Evolutionary conservation across 2,888 invertebrate species (phyloP).

Genomic region (Steinernema carpocapsae): DNA sequence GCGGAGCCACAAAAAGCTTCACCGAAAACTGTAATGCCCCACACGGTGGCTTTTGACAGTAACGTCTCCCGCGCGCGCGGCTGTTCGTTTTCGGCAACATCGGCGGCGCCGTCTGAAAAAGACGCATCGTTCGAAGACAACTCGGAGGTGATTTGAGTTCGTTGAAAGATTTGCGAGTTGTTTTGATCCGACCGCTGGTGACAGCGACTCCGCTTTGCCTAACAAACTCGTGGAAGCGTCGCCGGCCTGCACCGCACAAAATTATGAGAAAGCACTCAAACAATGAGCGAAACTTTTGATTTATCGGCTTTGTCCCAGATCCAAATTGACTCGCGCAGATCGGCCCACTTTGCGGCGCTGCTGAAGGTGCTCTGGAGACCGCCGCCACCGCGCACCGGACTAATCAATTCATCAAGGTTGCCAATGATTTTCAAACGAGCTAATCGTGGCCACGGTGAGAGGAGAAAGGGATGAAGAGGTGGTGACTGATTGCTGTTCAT

Average conservation of each 20-base stretch:
- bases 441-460: neutral
- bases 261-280: slow-evolving; percentile 4
- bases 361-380: neutral
- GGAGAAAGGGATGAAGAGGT: too few relatives aligned
- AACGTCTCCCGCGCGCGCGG: neutral
- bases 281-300: slow-evolving; percentile 19
- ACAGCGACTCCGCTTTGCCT: too few relatives aligned
- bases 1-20: too few relatives aligned
- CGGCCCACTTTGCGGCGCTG: slow-evolving; percentile 27
- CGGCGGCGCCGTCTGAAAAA: too few relatives aligned
- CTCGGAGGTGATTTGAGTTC: too few relatives aligned
- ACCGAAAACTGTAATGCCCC: too few relatives aligned
- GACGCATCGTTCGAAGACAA: too few relatives aligned
- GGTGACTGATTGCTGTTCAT: slow-evolving; percentile 8
- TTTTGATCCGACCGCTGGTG: neutral
- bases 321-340: slow-evolving; percentile 3
- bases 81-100: neutral
- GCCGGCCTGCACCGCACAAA: neutral
- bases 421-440: slow-evolving; percentile 30
- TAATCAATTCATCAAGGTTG: slow-evolving; percentile 34
- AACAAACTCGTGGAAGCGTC: too few relatives aligned
- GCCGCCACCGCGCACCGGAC: neutral
- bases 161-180: neutral
- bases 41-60: neutral
- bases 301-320: slow-evolving; percentile 22